Evolutionary conservation across 2,888 invertebrate species (phyloP), one percentile per base, ranked within the genome.

Genomic region (Margaritifera margaritifera): DNA sequence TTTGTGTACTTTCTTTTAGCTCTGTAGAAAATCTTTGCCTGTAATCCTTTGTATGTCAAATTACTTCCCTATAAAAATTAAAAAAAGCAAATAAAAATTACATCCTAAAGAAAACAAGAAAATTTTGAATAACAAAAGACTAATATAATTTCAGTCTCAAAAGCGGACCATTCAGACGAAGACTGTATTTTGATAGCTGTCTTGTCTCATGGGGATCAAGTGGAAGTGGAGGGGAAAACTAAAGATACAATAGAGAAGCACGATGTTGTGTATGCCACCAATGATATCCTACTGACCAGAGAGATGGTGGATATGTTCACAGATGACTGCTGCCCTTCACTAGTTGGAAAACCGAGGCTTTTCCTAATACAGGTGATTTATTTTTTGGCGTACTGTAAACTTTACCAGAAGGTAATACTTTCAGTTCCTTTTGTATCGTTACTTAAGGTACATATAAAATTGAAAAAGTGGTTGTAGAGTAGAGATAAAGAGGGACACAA

Each of bases 201-300:
- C 57, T 91, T 98, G 77, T 94, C 95, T 66, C 98, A 98, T 87
- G 98, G 98, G 50, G 97, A 97, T 88, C 91, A 94, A 80, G 96
- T 95, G 8, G 92, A 94, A 86, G 91, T 97, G 67, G 96, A 95
- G 89, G 95, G 95, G 57, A 94, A 93, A 87, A 96, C 97, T 88
- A 93, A 93, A 18, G 93, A 94, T 72, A 96, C 96, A 89, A 94
- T 94, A 86, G 75, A 73, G 50, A 69, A 71, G 50, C 76, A 80
- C 53, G 81, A 83, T 65, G 27, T 79, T 22, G 75, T 83, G 6
- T 73, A 76, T 27, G 76, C 76, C 22, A 77, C 76, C 42, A 80
- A 80, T 42, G 51, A 64, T 19, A 71, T 68, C 31, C 62, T 81
- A 4, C 71, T 74, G 19, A 81, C 81, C 5, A 60, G 68, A 42